phyloP scores from a whole-genome alignment of 1,140 invertebrate genomes.

The Octopus sinensis region DNA sequence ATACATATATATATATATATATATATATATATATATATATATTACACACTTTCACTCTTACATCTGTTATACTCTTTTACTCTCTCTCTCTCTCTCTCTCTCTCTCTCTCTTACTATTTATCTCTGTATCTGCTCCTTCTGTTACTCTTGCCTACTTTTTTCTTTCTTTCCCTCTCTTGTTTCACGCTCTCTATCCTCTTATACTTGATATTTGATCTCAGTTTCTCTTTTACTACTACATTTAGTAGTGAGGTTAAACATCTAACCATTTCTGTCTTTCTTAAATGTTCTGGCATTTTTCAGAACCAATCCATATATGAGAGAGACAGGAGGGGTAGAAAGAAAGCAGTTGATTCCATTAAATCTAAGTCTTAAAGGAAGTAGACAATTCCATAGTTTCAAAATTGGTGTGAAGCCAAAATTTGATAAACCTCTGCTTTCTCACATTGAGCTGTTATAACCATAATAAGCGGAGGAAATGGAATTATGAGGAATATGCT shows the following conservation, averaged over 20 bases:
- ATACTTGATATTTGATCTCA: neutral
- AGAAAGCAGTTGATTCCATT: neutral
- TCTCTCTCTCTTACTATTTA: neutral
- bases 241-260: neutral
- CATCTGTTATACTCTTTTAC: neutral
- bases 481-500: neutral
- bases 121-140: neutral
- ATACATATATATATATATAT: too few relatives aligned
- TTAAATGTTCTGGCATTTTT: neutral
- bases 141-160: neutral
- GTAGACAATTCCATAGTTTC: too few relatives aligned
- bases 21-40: too few relatives aligned
- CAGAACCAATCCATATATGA: neutral
- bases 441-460: neutral
- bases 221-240: neutral
- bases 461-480: neutral
- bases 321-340: neutral
- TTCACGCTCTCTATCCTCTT: neutral
- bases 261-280: neutral
- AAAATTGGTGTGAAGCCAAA: too few relatives aligned
- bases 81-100: neutral
- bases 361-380: too few relatives aligned
- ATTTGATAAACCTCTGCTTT: too few relatives aligned
- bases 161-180: neutral
- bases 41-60: neutral